Evolutionary conservation across 2,113 vertebrate genomes (phyloP), one percentile per base, ranked within the genome.

Genomic region (Pituophis catenifer): DNA sequence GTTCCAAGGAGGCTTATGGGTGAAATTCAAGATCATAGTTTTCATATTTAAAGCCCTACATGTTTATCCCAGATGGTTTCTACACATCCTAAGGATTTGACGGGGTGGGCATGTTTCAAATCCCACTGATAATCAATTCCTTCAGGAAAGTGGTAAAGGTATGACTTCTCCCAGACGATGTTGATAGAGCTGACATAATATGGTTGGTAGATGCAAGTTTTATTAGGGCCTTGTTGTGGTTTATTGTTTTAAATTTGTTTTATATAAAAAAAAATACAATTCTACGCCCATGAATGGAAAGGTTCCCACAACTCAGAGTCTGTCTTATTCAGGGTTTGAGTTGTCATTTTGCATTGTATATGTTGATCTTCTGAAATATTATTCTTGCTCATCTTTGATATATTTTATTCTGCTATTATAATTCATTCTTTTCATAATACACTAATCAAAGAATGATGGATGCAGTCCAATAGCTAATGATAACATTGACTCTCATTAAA

Each of bases 401-500:
- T 1, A 87, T 88, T 81, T n/a, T 94, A 62, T 53, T 21, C 3
- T 57, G 93, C 59, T 44, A n/a, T 89, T 92, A 70, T 57, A 93
- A 91, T 62, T 91, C 75, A 93, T 54, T 92, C 38, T 81, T 24
- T 33, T 13, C 53, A 86, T 44, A 92, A 86, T 48, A 33, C 8
- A 44, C 6, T 50, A 89, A 33, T 94, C 70, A 96, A 92, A 54
- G n/a, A 75, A 38, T 57, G 29, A 90, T 59, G 54, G 86, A 62
- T 92, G 53, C 5, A 70, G 50, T 62, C 93, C 95, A 91, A 96
- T n/a, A 96, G 89, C 92, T 65, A 26, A 91, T 88, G 15, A 91
- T 89, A 62, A 19, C 55, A 62, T 91, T 87, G 95, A 59, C 62
- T 93, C 86, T 95, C 86, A 91, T 0, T 5, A 89, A 93, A 26